Evolutionary conservation across 2,888 invertebrate species (phyloP), one percentile per base, ranked within the genome.

Genomic region (Nemoura dubitans): DNA sequence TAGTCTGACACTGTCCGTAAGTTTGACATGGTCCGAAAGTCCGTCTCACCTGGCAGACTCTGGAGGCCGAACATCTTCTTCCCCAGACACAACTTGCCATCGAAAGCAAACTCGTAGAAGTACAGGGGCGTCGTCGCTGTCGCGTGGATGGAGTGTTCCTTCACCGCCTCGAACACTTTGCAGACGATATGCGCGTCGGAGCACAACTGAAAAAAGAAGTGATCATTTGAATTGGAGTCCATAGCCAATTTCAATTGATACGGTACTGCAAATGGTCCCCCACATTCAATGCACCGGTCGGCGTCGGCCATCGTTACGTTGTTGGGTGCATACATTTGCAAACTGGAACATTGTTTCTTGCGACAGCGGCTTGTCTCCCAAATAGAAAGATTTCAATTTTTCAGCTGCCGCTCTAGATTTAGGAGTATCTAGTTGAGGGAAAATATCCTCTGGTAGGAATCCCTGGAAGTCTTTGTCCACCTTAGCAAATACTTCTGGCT

Each of bases 311-410:
- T n/a, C n/a, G n/a, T n/a, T n/a, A n/a, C n/a, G n/a, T n/a, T n/a
- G n/a, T n/a, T n/a, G n/a, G n/a, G n/a, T n/a, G n/a, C n/a, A 83
- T 86, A 87, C 87, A 26, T 87, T 81, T n/a, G 86, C 80, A 81
- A 86, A 86, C 36, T 86, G 25, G 14, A 29, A 21, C 28, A 85
- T 77, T 3, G 85, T 87, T 59, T 87, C 86, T 25, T 87, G 83
- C 25, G 77, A 83, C 10, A 87, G 59, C 27, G 87, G 86, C n/a
- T 83, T 30, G 16, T 86, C 83, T 1, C 86, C 86, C 76, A 87
- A 87, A 59, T 87, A 87, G 29, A 87, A 85, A 0, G 14, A 26
- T 27, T 86, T 86, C 2, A 87, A 43, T 76, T 87, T 86, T 76
- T 86, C 27, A 16, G 87, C 78, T 6, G 81, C 43, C 59, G 86